Evolutionary conservation across 2,113 vertebrate species (phyloP), one percentile per base, ranked within the genome.

Genomic region (Typhlomys cinereus): DNA sequence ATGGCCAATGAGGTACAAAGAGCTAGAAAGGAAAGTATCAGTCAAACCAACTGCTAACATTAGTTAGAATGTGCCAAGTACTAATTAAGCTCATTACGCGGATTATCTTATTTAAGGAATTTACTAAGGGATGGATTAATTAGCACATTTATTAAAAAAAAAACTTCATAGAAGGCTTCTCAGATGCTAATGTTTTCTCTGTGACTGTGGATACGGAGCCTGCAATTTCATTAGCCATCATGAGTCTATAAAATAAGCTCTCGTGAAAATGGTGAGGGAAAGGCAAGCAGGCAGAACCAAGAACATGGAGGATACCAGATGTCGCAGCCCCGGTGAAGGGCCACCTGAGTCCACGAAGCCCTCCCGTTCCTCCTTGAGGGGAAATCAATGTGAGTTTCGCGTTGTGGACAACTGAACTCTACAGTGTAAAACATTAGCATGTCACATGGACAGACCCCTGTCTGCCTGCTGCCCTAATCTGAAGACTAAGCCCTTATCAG

Each of bases 61-160:
- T 52, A 86, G 50, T 79, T 74, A 85, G 54, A 71, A 64, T 70
- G 3, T 79, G 29, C 39, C 44, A 82, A 61, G 7, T 62, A 39
- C 9, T 69, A 54, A 75, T 54, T 36, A 88, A 92, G 5, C 2
- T 57, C 2, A 23, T 79, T 70, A 29, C 3, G 41, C 52, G 20
- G 27, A 64, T 74, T 39, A 44, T 31, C 29, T 85, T 83, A 85
- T 31, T 94, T 93, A 87, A 93, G 25, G 50, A 78, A 88, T 81
- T 89, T 62, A 11, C 20, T 62, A 73, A 82, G 52, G 17, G 34
- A 85, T 78, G 20, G 80, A 57, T 70, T 86, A 67, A 48, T 69
- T 66, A 52, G 18, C 25, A 79, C 23, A 73, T 27, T 89, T 71
- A 52, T 79, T 59, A 59, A 20, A 17, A 20, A 59, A 50, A 85